Evolutionary conservation across 2,888 invertebrate species (phyloP).

Genomic region (Acanthopleura granulata): DNA sequence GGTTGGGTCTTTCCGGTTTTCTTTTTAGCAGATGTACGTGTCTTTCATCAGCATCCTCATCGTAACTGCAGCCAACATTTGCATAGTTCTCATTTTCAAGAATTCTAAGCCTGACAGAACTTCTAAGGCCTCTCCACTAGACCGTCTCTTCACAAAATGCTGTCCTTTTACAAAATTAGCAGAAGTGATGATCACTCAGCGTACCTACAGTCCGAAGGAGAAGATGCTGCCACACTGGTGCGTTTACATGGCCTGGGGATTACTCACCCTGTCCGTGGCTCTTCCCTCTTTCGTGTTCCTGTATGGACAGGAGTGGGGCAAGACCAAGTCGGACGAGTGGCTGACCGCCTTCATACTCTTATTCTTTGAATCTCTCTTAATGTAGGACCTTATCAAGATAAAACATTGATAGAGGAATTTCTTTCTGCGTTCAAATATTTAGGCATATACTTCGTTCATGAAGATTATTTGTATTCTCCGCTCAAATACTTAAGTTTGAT

Average conservation of each 20-base stretch:
- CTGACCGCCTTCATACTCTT: constrained; percentile 67
- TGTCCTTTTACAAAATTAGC: neutral
- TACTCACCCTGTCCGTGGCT: constrained; percentile 53
- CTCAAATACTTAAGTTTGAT: too few species aligned
- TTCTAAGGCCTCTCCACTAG: neutral
- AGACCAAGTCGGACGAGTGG: constrained; percentile 69
- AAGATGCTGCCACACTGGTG: constrained; percentile 31
- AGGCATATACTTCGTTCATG: too few species aligned
- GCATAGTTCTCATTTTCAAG: constrained; percentile 54
- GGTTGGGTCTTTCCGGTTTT: constrained; percentile 57
- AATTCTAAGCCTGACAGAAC: constrained; percentile 33
- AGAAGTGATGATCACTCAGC: neutral
- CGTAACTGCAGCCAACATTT: constrained; percentile 58
- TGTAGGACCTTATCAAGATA: constrained; percentile 69
- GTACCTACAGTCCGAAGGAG: constrained; percentile 2
- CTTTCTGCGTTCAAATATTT: too few species aligned
- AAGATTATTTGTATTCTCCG: too few species aligned
- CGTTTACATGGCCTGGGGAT: constrained; percentile 62
- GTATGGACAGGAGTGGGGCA: constrained; percentile 70
- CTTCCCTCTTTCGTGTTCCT: constrained; percentile 67
- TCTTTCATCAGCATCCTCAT: constrained; percentile 51
- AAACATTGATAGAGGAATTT: neutral
- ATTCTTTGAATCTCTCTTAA: constrained; percentile 65
- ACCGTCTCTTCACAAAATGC: neutral
- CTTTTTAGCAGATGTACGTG: constrained; percentile 38